phyloP scores from a whole-genome alignment of 1,140 invertebrate genomes.

The Leguminivora glycinivorella region DNA sequence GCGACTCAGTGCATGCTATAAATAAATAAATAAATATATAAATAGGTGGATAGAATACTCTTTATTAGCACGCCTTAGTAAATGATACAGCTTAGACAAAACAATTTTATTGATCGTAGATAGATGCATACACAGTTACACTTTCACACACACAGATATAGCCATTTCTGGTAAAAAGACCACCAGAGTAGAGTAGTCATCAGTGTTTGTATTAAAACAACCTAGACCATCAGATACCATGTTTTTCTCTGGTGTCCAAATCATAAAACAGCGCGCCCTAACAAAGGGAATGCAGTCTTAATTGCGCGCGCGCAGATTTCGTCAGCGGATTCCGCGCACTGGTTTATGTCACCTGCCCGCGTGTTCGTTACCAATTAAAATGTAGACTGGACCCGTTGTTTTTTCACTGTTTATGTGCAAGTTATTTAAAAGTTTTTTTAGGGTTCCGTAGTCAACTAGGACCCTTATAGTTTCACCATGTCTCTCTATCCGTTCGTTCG shows the following conservation, averaged over 20 bases:
- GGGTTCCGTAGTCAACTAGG: too few species aligned
- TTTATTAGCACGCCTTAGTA: too few species aligned
- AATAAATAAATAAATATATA: too few species aligned
- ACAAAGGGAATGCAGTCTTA: constrained; percentile 14
- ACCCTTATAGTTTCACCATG: too few species aligned
- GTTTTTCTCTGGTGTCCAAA: background rate
- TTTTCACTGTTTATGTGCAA: background rate
- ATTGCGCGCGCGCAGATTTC: background rate
- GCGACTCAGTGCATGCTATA: too few species aligned
- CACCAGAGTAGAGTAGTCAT: too few species aligned
- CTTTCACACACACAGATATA: too few species aligned
- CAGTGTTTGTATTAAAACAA: background rate
- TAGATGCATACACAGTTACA: too few species aligned
- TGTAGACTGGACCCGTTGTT: background rate
- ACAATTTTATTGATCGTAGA: too few species aligned
- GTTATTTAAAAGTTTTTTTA: background rate
- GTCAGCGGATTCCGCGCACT: background rate
- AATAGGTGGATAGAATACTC: too few species aligned
- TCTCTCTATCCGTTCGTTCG: too few species aligned
- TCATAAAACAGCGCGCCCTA: background rate
- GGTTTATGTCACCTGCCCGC: constrained; percentile 4
- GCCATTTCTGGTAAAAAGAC: background rate
- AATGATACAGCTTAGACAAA: too few species aligned
- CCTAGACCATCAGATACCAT: background rate
- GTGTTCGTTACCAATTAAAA: constrained; percentile 2